Percentiles rank a stretch among this genome's conserved stretches.
phyloP scores from a whole-genome alignment of 2,113 vertebrate genomes.

The Pandion haliaetus region DNA sequence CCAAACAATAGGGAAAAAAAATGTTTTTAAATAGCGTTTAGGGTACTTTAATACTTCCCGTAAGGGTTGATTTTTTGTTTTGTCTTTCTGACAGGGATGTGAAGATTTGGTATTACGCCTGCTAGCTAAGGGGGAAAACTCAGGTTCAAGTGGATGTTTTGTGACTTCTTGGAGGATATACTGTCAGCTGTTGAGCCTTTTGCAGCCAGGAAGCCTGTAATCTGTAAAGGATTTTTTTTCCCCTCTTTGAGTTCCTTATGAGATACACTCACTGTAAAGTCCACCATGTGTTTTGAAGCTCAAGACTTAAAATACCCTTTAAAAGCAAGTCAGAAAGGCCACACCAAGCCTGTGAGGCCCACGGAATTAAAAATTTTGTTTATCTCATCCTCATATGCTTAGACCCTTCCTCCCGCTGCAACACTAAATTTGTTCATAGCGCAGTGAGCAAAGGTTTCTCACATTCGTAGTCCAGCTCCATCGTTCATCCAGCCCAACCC shows the following conservation, averaged over 20 bases:
- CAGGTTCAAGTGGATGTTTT: background rate
- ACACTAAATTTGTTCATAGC: background rate
- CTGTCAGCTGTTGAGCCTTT: slow-evolving; percentile 17
- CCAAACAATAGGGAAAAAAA: background rate
- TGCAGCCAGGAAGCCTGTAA: slow-evolving; percentile 41
- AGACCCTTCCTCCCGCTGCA: background rate
- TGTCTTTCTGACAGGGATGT: background rate
- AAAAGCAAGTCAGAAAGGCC: background rate
- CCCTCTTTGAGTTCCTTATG: background rate
- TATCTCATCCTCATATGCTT: background rate
- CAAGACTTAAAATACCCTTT: slow-evolving; percentile 7
- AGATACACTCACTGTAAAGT: background rate
- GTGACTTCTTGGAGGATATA: slow-evolving; percentile 10
- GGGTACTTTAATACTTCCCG: background rate
- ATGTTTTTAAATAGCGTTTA: background rate
- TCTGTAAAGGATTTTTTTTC: background rate
- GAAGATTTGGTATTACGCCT: background rate
- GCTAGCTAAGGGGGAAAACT: background rate
- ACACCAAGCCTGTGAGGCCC: background rate
- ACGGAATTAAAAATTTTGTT: background rate
- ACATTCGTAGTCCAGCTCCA: background rate
- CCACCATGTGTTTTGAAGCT: background rate
- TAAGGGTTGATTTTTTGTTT: background rate
- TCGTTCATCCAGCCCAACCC: background rate
- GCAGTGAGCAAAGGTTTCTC: background rate